Conservation (phyloP, 2,888 invertebrate species). For the Polietes domitor region DNA sequence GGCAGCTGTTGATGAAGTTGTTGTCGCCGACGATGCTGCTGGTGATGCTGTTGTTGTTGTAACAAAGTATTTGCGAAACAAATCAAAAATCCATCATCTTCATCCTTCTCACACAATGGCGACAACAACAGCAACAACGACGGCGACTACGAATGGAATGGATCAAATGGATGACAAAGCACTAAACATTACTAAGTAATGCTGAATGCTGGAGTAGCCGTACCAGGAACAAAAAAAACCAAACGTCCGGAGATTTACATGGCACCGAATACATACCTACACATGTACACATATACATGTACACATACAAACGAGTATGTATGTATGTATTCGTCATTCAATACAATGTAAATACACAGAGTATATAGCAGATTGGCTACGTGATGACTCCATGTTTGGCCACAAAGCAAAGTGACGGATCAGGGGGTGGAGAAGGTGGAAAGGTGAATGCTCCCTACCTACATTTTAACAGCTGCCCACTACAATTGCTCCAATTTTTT, state of each 20-base stretch:
- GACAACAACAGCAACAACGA: not conserved
- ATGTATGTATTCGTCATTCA: conserved; percentile 8
- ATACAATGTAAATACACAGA: not conserved
- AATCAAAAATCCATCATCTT: conserved; percentile 59
- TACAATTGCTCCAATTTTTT: too few relatives aligned
- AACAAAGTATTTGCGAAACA: conserved; percentile 47
- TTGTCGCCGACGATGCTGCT: conserved; percentile 55
- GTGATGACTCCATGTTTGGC: not conserved
- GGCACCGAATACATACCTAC: too few relatives aligned
- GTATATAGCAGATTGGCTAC: conserved; percentile 14
- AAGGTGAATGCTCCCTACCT: too few relatives aligned
- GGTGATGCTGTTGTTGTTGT: conserved; percentile 65
- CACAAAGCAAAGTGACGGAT: not conserved
- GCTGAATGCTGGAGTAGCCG: conserved; percentile 2
- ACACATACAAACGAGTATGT: too few relatives aligned
- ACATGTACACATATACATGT: too few relatives aligned
- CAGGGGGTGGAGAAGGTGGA: too few relatives aligned
- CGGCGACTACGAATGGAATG: conserved; percentile 7
- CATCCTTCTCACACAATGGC: not conserved
- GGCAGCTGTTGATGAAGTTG: conserved; percentile 60
- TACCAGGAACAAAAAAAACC: conserved; percentile 4
- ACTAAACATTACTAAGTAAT: conserved; percentile 40
- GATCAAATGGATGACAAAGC: conserved; percentile 45
- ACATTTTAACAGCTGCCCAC: not conserved
- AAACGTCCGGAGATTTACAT: conserved; percentile 17